phyloP scores from a whole-genome alignment of 2,797 vertebrate species.

The Neosalanx taihuensis region DNA sequence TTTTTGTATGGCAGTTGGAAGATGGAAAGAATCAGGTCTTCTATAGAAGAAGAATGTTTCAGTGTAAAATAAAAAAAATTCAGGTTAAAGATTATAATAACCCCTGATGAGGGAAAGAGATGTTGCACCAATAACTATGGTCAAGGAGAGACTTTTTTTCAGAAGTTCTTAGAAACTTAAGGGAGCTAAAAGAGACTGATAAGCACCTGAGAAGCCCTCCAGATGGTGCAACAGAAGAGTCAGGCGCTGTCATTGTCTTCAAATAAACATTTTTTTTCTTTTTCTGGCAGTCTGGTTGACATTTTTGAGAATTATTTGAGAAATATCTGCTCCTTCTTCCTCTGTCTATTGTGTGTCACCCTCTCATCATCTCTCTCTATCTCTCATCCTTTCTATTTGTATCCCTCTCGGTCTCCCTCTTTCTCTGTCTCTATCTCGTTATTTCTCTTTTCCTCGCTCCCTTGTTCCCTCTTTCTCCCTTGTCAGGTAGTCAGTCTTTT shows the following conservation, averaged over 20 bases:
- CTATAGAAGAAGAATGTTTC: no score
- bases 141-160: no score
- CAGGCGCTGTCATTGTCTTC: neutral
- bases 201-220: neutral
- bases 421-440: constrained; percentile 1
- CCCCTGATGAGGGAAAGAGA: no score
- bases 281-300: constrained; percentile 21
- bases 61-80: no score
- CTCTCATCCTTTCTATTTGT: no score
- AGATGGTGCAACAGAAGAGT: neutral
- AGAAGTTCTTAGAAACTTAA: no score
- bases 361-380: neutral
- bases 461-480: constrained; percentile 3
- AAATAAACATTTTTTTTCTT: neutral
- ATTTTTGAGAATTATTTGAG: constrained; percentile 13
- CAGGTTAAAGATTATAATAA: no score
- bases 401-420: neutral
- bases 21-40: neutral
- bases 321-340: neutral
- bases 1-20: constrained; percentile 19
- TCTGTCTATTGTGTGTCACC: no score
- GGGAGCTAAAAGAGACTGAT: no score
- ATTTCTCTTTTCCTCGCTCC: neutral
- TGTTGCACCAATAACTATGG: no score
- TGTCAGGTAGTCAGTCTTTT: constrained; percentile 38